phyloP scores from a whole-genome alignment of 1,140 invertebrate species.

The Antheraea pernyi region DNA sequence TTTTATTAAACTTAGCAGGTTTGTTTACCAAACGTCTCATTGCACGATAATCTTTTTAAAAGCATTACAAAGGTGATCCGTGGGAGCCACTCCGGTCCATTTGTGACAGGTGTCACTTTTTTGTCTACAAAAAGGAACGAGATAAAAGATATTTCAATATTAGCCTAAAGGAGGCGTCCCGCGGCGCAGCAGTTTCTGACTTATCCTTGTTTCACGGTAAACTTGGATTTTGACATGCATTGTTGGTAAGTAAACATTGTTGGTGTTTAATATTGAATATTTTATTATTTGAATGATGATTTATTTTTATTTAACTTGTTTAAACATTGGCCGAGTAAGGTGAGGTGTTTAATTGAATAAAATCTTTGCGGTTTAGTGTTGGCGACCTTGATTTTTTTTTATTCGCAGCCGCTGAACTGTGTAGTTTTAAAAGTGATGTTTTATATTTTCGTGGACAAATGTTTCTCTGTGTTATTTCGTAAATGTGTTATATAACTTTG shows the following conservation, averaged over 20 bases:
- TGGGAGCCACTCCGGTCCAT: slow-evolving; percentile 43
- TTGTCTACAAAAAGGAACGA: slow-evolving; percentile 40
- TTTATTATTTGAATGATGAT: not conserved
- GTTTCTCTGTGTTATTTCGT: no score
- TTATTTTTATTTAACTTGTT: slow-evolving; percentile 1
- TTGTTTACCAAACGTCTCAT: slow-evolving; percentile 33
- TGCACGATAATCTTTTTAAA: slow-evolving; percentile 38
- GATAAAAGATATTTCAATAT: slow-evolving; percentile 63
- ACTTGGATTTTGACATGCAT: slow-evolving; percentile 46
- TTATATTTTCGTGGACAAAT: no score
- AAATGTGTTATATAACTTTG: no score
- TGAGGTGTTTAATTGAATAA: no score
- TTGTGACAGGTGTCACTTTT: slow-evolving; percentile 72
- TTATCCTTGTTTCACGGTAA: slow-evolving; percentile 35
- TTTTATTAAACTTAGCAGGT: slow-evolving; percentile 6
- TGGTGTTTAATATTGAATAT: not conserved
- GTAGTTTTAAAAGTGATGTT: no score
- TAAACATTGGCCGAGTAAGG: not conserved
- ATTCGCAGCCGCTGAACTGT: no score
- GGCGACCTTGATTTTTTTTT: no score
- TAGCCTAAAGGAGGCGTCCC: slow-evolving; percentile 47
- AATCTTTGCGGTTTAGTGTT: no score
- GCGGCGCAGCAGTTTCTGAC: slow-evolving; percentile 36
- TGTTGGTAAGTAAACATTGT: slow-evolving; percentile 47
- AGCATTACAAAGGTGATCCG: slow-evolving; percentile 25